Evolutionary conservation across 1,140 invertebrate species (phyloP).

Genomic region (Hesperophylax magnus): DNA sequence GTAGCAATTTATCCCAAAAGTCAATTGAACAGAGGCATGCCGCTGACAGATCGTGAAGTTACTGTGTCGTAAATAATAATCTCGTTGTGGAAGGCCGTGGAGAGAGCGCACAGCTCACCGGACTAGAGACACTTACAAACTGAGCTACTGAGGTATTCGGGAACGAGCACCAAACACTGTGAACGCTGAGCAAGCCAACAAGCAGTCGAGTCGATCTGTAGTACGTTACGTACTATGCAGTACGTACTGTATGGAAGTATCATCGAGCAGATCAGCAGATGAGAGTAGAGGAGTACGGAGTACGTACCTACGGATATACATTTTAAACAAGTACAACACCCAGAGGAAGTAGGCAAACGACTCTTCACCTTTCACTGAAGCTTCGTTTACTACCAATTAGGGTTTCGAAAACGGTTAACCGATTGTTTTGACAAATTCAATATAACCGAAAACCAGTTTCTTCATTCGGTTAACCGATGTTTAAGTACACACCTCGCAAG

Average conservation of each 20-base stretch:
- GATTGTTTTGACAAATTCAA: too few species aligned
- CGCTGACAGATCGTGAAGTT: conserved; percentile 13
- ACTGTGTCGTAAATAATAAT: not conserved
- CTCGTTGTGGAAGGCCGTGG: not conserved
- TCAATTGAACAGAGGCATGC: conserved; percentile 23
- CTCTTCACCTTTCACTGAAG: conserved; percentile 10
- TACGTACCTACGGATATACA: not conserved
- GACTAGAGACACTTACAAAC: not conserved
- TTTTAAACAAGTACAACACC: not conserved
- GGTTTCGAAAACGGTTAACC: too few species aligned
- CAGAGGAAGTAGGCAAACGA: conserved; percentile 8
- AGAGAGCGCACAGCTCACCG: not conserved
- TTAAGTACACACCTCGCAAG: too few species aligned
- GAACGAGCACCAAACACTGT: not conserved
- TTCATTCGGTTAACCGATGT: too few species aligned
- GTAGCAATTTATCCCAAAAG: not conserved
- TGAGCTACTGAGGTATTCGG: not conserved
- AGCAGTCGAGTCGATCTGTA: not conserved
- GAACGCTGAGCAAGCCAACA: not conserved
- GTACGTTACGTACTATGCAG: not conserved
- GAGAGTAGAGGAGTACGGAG: not conserved
- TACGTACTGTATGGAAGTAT: not conserved
- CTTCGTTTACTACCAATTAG: not conserved
- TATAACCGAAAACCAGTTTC: too few species aligned
- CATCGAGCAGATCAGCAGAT: too few species aligned